Conservation (phyloP, 2,797 vertebrate genomes). For the Amphiprion clarkii region DNA sequence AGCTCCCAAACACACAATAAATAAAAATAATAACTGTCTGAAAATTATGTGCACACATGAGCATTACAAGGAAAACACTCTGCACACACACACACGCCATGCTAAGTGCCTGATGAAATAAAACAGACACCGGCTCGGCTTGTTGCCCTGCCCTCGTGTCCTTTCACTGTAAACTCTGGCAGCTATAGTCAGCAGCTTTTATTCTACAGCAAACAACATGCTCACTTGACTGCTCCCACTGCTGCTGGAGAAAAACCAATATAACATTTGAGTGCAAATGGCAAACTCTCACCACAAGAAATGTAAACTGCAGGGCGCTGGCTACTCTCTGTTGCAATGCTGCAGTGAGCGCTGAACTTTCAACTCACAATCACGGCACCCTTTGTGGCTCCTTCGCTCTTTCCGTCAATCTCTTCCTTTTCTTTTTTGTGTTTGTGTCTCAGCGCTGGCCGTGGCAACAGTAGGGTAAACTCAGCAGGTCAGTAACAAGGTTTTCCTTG, state of each 20-base stretch:
- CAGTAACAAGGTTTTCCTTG: slow-evolving; percentile 38
- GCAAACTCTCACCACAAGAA: slow-evolving; percentile 68
- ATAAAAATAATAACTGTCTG: slow-evolving; percentile 43
- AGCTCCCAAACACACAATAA: slow-evolving; percentile 38
- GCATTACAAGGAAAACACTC: not conserved
- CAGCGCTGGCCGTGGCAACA: slow-evolving; percentile 1
- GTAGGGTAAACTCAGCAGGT: slow-evolving; percentile 42
- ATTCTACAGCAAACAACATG: slow-evolving; percentile 54
- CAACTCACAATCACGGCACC: slow-evolving; percentile 44
- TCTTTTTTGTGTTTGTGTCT: not conserved
- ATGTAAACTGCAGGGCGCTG: slow-evolving; percentile 60
- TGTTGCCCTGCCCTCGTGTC: slow-evolving; percentile 28
- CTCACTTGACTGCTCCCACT: slow-evolving; percentile 58
- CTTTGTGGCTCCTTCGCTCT: slow-evolving; percentile 19
- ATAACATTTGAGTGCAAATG: slow-evolving; percentile 72
- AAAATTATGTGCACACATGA: slow-evolving; percentile 13
- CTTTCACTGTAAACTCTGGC: slow-evolving; percentile 29
- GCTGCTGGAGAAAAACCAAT: slow-evolving; percentile 63
- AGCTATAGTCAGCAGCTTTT: slow-evolving; percentile 46
- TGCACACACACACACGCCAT: not conserved
- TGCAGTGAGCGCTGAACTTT: slow-evolving; percentile 68
- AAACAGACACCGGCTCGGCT: slow-evolving; percentile 49
- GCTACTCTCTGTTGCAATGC: slow-evolving; percentile 38
- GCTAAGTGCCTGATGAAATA: slow-evolving; percentile 43
- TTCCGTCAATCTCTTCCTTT: not conserved